Base-by-base conservation (phyloP, 2,888 invertebrate species). In the Serrognathus titanus region DNA sequence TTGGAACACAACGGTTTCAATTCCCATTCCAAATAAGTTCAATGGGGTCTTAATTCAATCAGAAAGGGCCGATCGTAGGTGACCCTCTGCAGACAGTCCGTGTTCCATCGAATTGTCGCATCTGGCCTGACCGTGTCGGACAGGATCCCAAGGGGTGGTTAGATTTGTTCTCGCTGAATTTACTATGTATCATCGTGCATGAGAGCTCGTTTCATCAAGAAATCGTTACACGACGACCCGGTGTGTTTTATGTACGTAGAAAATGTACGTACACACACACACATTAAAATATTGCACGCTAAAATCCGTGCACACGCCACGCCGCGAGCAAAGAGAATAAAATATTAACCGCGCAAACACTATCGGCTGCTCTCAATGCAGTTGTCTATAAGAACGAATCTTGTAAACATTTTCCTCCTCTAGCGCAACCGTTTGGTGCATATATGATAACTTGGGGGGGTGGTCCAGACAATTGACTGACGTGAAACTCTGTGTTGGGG, bases 91-190 rank as follows among this genome's bases (percentile, higher is more conserved):
- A 73, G 73, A 73, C 73, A 72, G 24, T 31, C 24, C 24, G 24
- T 31, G 70, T 72, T 70, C 73, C 74, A 72, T 73, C 70, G 71
- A 66, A 67, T 65, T 69, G 71, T 73, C 75, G 70, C 76, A 75
- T 72, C 76, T 76, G 75, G 70, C 69, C 69, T 67, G 62, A 63
- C 67, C 65, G 64, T 64, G 63, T 69, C 47, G 40, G 35, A 39
- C 45, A 16, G 11, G 40, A 47, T 47, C 56, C 56, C 56, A 39
- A 48, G 56, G 51, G 54, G 16, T 24, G 24, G 35, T 43, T 20
- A 37, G 41, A 48, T 54, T 49, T 41, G 37, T 54, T 49, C 47
- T 53, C 46, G 20, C 43, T 43, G 43, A 43, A 43, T 20, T 43
- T 43, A 20, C 43, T 16, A 43, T 16, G 5, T 43, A 43, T 43